phyloP scores from a whole-genome alignment of 2,888 invertebrate species.

The Cyclophora albipunctata region DNA sequence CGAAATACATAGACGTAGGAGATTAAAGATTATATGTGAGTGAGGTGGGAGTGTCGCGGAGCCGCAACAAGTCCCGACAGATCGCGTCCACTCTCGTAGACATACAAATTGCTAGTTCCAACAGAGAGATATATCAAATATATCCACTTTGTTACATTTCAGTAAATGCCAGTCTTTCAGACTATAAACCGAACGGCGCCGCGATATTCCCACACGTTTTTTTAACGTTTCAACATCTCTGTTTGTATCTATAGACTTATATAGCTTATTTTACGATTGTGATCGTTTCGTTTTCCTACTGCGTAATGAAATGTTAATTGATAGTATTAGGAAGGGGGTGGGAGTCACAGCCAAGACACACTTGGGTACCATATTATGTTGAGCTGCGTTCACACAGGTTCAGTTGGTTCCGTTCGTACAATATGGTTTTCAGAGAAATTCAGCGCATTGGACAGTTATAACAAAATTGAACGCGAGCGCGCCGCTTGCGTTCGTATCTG shows the following conservation, averaged over 20 bases:
- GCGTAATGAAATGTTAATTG: slow-evolving; percentile 67
- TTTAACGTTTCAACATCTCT: slow-evolving; percentile 63
- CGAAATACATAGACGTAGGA: slow-evolving; percentile 66
- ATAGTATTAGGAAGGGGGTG: slow-evolving; percentile 59
- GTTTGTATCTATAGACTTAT: slow-evolving; percentile 67
- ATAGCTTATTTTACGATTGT: slow-evolving; percentile 70
- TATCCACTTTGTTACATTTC: slow-evolving; percentile 36
- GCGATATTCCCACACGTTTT: slow-evolving; percentile 42
- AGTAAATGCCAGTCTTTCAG: slow-evolving; percentile 44
- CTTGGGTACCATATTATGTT: slow-evolving; percentile 55
- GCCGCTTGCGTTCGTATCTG: slow-evolving; percentile 29
- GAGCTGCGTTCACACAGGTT: slow-evolving; percentile 50
- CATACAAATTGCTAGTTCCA: slow-evolving; percentile 26
- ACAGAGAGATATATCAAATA: slow-evolving; percentile 57
- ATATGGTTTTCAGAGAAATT: slow-evolving; percentile 48
- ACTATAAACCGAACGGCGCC: slow-evolving; percentile 52
- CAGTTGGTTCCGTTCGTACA: slow-evolving; percentile 52
- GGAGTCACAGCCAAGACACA: slow-evolving; percentile 50
- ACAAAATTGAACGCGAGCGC: slow-evolving; percentile 42
- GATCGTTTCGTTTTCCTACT: slow-evolving; percentile 73
- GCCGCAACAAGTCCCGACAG: slow-evolving; percentile 30
- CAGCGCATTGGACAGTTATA: slow-evolving; percentile 60
- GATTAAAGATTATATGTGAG: slow-evolving; percentile 61
- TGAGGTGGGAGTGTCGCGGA: slow-evolving; percentile 44
- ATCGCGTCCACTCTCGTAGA: slow-evolving; percentile 43